Conservation (phyloP, 2,113 vertebrate species). For the Zosterops pallidus region DNA sequence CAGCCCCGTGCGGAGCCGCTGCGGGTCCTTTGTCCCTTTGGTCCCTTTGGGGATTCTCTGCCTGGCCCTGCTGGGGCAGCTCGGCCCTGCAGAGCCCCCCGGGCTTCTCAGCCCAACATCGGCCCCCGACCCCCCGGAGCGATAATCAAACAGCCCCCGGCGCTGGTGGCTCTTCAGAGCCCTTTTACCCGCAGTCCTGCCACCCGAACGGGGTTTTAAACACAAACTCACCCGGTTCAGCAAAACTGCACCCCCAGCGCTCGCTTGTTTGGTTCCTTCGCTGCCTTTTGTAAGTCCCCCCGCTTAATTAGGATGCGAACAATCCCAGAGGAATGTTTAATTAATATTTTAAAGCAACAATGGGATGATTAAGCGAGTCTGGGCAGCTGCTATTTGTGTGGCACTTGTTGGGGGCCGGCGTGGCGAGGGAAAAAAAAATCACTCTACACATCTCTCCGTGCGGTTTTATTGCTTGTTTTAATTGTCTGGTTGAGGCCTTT, state of each 20-base stretch:
- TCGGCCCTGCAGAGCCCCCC: neutral
- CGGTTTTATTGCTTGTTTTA: neutral
- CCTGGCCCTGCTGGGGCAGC: neutral
- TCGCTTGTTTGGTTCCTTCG: neutral
- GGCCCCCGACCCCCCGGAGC: too few relatives aligned
- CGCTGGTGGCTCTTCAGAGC: fast-evolving
- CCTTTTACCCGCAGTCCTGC: neutral
- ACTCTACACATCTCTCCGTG: neutral
- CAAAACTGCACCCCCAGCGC: neutral
- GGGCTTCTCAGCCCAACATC: neutral
- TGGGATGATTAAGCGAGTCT: conserved; percentile 58
- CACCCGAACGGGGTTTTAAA: fast-evolving
- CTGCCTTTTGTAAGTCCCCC: neutral
- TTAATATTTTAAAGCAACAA: conserved; percentile 63
- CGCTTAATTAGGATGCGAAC: conserved; percentile 53
- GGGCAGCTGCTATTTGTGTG: conserved; percentile 55
- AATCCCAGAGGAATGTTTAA: conserved; percentile 64
- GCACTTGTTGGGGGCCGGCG: conserved; percentile 4
- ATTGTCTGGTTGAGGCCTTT: conserved; percentile 10
- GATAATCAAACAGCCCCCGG: neutral
- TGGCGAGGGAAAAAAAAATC: neutral
- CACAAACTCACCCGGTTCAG: neutral
- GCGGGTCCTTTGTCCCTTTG: neutral
- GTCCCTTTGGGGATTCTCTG: neutral
- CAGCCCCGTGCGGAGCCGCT: too few relatives aligned